phyloP scores from a whole-genome alignment of 92 coral and sea anemone species.

The Ricordea florida region DNA sequence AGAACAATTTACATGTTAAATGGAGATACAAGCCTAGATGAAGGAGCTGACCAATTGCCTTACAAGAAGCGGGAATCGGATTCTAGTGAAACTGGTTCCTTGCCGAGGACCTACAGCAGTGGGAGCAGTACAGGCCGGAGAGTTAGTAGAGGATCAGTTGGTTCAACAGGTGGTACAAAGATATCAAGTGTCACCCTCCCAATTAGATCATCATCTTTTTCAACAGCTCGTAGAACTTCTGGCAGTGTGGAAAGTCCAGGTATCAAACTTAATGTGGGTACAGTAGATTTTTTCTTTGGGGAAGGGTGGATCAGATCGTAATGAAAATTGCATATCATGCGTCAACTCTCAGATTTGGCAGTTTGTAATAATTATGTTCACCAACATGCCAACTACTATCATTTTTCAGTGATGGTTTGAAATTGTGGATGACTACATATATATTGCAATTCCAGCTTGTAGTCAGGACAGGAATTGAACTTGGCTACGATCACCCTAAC shows the following conservation, averaged over 20 bases:
- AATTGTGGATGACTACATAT: too few relatives aligned
- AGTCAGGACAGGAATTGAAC: too few relatives aligned
- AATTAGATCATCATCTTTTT: slow-evolving; percentile 49
- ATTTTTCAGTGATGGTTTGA: too few relatives aligned
- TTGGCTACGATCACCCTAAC: too few relatives aligned
- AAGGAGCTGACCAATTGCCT: neutral
- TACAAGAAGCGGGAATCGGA: slow-evolving; percentile 51
- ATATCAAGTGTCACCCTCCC: slow-evolving; percentile 66
- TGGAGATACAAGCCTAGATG: slow-evolving; percentile 10
- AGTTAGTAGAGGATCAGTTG: slow-evolving; percentile 32
- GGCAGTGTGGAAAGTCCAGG: slow-evolving; percentile 14
- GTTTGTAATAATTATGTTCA: too few relatives aligned
- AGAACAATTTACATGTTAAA: slow-evolving; percentile 36
- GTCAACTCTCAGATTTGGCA: too few relatives aligned
- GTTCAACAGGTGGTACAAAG: slow-evolving; percentile 54
- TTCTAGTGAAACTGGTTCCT: slow-evolving; percentile 43
- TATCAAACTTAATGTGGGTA: neutral
- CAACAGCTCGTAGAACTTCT: slow-evolving; percentile 32
- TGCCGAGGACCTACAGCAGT: slow-evolving; percentile 20
- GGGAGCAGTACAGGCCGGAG: slow-evolving; percentile 32
- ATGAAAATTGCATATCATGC: too few relatives aligned
- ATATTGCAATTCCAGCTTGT: too few relatives aligned
- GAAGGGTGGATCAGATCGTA: too few relatives aligned
- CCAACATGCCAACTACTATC: too few relatives aligned
- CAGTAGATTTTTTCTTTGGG: neutral